Evolutionary conservation across 2,888 invertebrate genomes (phyloP).

Genomic region (Athripsodes cinereus): DNA sequence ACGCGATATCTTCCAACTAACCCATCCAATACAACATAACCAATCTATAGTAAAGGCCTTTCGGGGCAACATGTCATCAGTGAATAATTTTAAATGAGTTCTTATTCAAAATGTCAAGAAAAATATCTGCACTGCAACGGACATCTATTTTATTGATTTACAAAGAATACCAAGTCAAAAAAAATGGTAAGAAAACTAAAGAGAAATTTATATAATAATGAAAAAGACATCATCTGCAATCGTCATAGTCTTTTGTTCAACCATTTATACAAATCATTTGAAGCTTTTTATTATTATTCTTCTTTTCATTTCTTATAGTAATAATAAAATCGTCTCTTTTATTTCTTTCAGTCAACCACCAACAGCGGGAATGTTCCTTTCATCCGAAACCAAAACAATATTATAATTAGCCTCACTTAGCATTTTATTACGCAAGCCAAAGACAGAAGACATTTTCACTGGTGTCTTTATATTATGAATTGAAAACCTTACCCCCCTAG

Average conservation of each 20-base stretch:
- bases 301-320: background rate
- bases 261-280: conserved; percentile 16
- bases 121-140: too few species aligned
- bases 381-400: conserved; percentile 26
- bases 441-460: conserved; percentile 13
- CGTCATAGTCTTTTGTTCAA: conserved; percentile 7
- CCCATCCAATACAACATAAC: too few species aligned
- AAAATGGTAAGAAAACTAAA: too few species aligned
- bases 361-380: conserved; percentile 20
- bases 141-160: too few species aligned
- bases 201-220: too few species aligned
- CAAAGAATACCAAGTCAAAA: too few species aligned
- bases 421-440: conserved; percentile 18
- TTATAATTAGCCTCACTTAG: conserved; percentile 28
- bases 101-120: too few species aligned
- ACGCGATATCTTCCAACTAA: too few species aligned
- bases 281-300: conserved; percentile 22
- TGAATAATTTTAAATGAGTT: too few species aligned
- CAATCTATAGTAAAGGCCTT: too few species aligned
- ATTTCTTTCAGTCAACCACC: conserved; percentile 7
- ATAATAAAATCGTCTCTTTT: background rate
- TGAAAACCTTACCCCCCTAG: background rate
- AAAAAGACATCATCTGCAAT: background rate
- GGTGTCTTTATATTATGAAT: background rate
- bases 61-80: too few species aligned